Base-by-base conservation (phyloP, 2,888 invertebrate genomes). In the Plusia festucae region DNA sequence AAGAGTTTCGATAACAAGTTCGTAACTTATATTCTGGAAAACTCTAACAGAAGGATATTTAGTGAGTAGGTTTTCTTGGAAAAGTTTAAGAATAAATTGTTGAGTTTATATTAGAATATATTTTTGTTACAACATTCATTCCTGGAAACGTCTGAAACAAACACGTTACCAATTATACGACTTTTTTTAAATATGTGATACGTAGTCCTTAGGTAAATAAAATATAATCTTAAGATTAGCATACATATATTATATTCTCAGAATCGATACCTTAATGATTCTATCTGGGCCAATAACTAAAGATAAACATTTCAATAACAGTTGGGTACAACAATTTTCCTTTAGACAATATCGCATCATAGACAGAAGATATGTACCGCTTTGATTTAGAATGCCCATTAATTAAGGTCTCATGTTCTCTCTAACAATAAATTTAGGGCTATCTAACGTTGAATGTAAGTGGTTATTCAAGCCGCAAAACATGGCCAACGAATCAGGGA, bases 381-480 rank as follows among this genome's bases (percentile, higher is more conserved):
- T 72, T 64, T 74, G 68, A 76, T 78, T 76, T 71, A 79, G 62
- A 67, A 62, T 61, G 16, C 9, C 65, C 44, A 73, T 77, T 75
- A 68, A 70, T 79, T 72, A 79, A 61, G 64, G 65, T 75, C 57
- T 75, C 79, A 70, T 75, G 77, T 77, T 71, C 64, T 60, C 60
- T 64, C 56, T 8, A 59, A 65, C 70, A 68, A 75, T 79, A 79
- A 75, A 79, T 79, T 74, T 64, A 40, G 64, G 68, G 53, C 75
- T 79, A 79, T 78, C 79, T 69, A 61, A 70, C 68, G 54, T 68
- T 69, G 68, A 70, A 68, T 77, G 67, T 68, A 73, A 73, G 73
- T 68, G 76, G 68, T 74, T 76, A 70, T 61, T 70, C 68, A 66
- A 53, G 58, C 66, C 60, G 49, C 66, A 66, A 73, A 68, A 70